Evolutionary conservation across 1,140 invertebrate genomes (phyloP).

Genomic region (Colletes gigas): DNA sequence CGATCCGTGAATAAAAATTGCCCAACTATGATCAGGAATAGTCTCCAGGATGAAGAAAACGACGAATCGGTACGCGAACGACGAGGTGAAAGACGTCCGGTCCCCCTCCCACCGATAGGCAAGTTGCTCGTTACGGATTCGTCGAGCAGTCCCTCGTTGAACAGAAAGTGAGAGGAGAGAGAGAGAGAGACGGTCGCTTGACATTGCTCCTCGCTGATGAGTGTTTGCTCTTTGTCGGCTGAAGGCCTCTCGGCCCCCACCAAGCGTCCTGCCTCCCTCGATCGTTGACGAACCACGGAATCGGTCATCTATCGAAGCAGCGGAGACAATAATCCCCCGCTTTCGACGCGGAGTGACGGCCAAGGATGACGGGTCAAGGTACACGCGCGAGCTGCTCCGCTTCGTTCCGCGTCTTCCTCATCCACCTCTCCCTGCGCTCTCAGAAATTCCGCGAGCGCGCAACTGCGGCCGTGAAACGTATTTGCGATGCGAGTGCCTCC

Average conservation of each 20-base stretch:
- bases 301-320: neutral
- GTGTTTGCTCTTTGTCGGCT: slow-evolving; percentile 69
- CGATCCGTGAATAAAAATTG: too few species aligned
- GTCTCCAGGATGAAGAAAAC: too few species aligned
- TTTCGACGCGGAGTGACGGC: neutral
- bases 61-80: too few species aligned
- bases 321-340: neutral
- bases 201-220: slow-evolving; percentile 68
- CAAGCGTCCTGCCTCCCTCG: neutral
- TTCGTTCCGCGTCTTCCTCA: neutral
- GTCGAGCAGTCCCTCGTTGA: slow-evolving; percentile 11
- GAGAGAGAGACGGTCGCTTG: slow-evolving; percentile 35
- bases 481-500: too few species aligned
- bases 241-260: slow-evolving; percentile 54
- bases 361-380: slow-evolving; percentile 12
- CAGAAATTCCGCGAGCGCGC: neutral
- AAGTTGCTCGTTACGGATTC: neutral
- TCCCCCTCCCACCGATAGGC: too few species aligned
- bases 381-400: neutral
- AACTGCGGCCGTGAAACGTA: neutral
- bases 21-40: too few species aligned
- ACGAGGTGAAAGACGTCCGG: too few species aligned
- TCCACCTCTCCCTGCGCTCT: too few species aligned
- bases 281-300: neutral
- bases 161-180: slow-evolving; percentile 57